Percentiles rank a stretch among this genome's conserved stretches.
Evolutionary conservation across 2,888 invertebrate genomes (phyloP).

Genomic region (Scaptomyza reducta): DNA sequence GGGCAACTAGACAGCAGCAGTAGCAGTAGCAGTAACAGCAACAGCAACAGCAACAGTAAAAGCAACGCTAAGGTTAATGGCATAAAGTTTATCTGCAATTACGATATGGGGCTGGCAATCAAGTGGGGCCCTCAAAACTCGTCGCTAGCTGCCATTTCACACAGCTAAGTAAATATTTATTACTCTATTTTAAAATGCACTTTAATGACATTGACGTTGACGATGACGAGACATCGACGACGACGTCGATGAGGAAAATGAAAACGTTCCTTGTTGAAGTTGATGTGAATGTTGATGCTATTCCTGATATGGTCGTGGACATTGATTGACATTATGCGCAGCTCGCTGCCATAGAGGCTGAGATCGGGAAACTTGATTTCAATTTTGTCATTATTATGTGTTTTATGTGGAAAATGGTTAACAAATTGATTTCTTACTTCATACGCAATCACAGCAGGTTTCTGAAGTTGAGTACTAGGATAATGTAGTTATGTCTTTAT

Average conservation of each 20-base stretch:
- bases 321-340: slow-evolving; percentile 40
- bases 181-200: slow-evolving; percentile 71
- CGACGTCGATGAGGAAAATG: slow-evolving; percentile 1
- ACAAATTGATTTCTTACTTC: slow-evolving; percentile 11
- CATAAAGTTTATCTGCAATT: slow-evolving; percentile 80
- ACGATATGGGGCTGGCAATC: slow-evolving; percentile 70
- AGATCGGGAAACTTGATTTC: slow-evolving; percentile 11
- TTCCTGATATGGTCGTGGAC: slow-evolving; percentile 14
- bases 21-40: not conserved
- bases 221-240: slow-evolving; percentile 10
- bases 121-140: slow-evolving; percentile 13
- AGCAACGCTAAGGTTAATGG: slow-evolving; percentile 71
- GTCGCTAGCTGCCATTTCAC: slow-evolving; percentile 16
- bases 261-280: slow-evolving; percentile 16
- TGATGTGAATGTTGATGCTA: slow-evolving; percentile 19
- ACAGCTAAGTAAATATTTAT: slow-evolving; percentile 70
- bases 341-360: not conserved
- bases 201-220: slow-evolving; percentile 56
- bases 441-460: not conserved
- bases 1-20: slow-evolving; percentile 48
- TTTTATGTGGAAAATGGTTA: slow-evolving; percentile 11
- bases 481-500: not conserved
- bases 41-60: slow-evolving; percentile 9
- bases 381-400: slow-evolving; percentile 21
- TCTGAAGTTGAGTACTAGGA: not conserved